A percentile compares a stretch with the other conserved stretches of the same genome.
Conservation (phyloP, 2,797 vertebrate genomes). For the Labeo calbasu region DNA sequence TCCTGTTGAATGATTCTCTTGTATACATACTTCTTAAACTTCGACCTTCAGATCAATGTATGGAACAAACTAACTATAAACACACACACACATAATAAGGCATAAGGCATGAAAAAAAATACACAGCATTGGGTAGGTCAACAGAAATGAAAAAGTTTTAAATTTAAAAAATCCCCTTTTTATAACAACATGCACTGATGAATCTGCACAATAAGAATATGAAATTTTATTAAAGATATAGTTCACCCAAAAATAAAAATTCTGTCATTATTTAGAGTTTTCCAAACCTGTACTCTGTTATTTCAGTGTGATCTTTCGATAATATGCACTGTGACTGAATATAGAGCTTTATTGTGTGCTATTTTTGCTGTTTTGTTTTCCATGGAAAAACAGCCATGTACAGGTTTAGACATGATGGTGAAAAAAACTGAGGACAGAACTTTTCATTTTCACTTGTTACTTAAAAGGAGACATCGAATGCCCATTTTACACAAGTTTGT, state of each 20-base stretch:
- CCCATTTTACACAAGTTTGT: too few species aligned
- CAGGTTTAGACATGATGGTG: neutral
- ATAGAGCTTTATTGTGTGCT: too few species aligned
- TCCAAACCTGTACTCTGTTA: neutral
- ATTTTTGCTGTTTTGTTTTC: neutral
- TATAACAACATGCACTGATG: too few species aligned
- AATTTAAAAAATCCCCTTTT: too few species aligned
- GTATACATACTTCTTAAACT: slow-evolving; percentile 8
- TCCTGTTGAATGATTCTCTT: neutral
- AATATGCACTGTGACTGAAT: neutral
- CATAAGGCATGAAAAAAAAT: too few species aligned
- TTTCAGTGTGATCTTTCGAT: neutral
- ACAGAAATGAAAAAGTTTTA: too few species aligned
- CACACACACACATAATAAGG: neutral
- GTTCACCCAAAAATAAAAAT: neutral
- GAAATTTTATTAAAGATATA: too few species aligned
- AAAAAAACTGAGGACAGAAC: neutral
- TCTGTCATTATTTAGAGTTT: neutral
- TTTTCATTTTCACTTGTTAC: too few species aligned
- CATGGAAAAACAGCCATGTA: neutral
- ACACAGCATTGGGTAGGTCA: too few species aligned
- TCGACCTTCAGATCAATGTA: neutral
- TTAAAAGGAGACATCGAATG: neutral
- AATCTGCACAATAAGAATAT: too few species aligned
- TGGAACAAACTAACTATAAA: neutral